Evolutionary conservation across 2,797 vertebrate genomes (phyloP), one percentile per base, ranked within the genome.

Genomic region (Pachyuromys duprasi): DNA sequence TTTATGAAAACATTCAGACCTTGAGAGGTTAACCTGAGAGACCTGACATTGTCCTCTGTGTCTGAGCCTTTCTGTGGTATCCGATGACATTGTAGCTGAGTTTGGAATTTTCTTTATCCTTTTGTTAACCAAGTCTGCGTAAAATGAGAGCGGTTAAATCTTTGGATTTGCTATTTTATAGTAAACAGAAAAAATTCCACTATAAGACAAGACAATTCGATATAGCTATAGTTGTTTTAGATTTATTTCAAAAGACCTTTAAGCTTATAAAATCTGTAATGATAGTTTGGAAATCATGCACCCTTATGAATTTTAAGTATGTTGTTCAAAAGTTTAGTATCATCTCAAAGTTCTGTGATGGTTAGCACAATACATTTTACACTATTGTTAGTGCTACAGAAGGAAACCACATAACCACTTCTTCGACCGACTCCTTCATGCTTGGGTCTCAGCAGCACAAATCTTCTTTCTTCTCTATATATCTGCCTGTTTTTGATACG

Each of bases 211-310:
- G 15, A 22, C 9, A 57, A 76, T 86, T 74, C 17, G 7, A 24
- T 31, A 55, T 2, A 49, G 6, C 53, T 78, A 5, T 36, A n/a
- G 55, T 82, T 31, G 49, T 53, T 70, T 80, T 57, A n/a, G 53
- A 72, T 8, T 3, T 86, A 28, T 95, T 94, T 86, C 69, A 69
- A 91, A 94, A 80, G 17, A 86, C 3, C 2, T 26, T 88, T 90
- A 74, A 57, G 63, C 69, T 55, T 55, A 31, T 36, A 49, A 70
- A 12, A 31, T 57, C 14, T 36, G 63, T 65, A 11, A 78, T n/a
- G 20, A 89, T 31, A 62, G 5, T 36, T 95, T 31, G 13, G 0
- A 76, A 62, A 36, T 18, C 39, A 70, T 15, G 15, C 17, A 49
- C 2, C 42, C 42, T 76, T 63, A 42, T 55, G 12, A 33, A 72